These are phyloP conservation scores for Drosophila aldrichi DNA, from an alignment of 2,888 invertebrate species.

Conservation along the genomic window DNA sequence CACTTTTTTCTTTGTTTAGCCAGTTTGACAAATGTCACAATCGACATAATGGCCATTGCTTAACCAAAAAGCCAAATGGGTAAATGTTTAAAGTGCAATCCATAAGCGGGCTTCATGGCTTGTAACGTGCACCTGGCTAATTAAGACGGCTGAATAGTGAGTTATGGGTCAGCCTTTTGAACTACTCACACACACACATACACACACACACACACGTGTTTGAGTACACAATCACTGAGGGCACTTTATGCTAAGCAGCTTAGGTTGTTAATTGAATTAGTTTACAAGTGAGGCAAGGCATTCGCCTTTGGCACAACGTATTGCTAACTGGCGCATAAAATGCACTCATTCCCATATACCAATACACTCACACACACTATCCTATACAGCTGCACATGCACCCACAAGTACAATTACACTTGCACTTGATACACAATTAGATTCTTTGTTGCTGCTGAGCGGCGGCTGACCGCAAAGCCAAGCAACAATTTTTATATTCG, in stretches of 20 bases:
- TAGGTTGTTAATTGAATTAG: slow-evolving; percentile 78
- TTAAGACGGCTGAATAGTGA: slow-evolving; percentile 47
- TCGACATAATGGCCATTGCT: slow-evolving; percentile 29
- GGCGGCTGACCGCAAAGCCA: slow-evolving; percentile 39
- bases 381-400: slow-evolving; percentile 32
- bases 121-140: slow-evolving; percentile 56
- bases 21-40: slow-evolving; percentile 35
- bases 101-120: slow-evolving; percentile 28
- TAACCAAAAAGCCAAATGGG: slow-evolving; percentile 16
- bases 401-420: slow-evolving; percentile 69
- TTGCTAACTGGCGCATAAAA: slow-evolving; percentile 64
- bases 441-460: slow-evolving; percentile 61
- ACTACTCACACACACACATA: slow-evolving; percentile 11
- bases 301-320: slow-evolving; percentile 43
- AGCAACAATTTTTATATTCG: slow-evolving; percentile 40
- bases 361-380: slow-evolving; percentile 6
- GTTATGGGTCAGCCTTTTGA: slow-evolving; percentile 66
- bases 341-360: slow-evolving; percentile 45
- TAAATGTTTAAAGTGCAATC: slow-evolving; percentile 44
- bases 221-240: slow-evolving; percentile 32
- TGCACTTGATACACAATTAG: slow-evolving; percentile 77
- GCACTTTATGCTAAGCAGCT: slow-evolving; percentile 74
- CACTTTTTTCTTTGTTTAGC: not conserved
- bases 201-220: slow-evolving; percentile 7
- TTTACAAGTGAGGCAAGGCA: slow-evolving; percentile 71